These are phyloP conservation scores for Protonemura montana DNA, from an alignment of 2,888 invertebrate species.

Conservation along the genomic window DNA sequence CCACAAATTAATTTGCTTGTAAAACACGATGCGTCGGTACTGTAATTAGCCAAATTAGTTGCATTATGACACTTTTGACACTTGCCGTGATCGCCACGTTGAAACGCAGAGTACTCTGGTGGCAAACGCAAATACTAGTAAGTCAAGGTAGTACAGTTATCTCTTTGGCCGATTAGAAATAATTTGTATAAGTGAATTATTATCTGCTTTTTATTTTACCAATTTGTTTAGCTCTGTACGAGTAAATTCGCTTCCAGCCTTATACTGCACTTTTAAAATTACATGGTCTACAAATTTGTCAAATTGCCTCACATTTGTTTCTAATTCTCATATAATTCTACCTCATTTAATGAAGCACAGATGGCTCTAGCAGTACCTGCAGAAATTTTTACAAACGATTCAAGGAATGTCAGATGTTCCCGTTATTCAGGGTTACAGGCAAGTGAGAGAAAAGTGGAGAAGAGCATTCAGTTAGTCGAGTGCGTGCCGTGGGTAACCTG, in stretches of 20 bases:
- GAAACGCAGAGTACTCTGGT: constrained; percentile 32
- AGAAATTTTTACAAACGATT: neutral
- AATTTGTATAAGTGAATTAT: no score
- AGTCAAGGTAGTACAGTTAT: no score
- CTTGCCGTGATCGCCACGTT: constrained; percentile 22
- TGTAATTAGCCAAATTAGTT: constrained; percentile 15
- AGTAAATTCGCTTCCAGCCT: no score
- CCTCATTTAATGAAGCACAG: neutral
- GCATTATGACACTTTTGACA: constrained; percentile 35
- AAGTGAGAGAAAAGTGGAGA: neutral
- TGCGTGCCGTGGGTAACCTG: neutral
- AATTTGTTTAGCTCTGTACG: no score
- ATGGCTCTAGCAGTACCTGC: neutral
- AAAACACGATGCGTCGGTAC: neutral
- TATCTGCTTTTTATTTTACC: no score
- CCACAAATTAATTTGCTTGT: neutral
- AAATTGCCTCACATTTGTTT: no score
- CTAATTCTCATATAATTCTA: no score
- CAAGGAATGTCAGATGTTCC: neutral
- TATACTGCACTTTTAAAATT: no score
- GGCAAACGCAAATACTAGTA: neutral
- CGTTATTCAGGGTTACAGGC: neutral
- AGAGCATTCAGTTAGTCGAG: neutral
- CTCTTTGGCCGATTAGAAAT: no score
- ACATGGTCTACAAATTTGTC: no score